Evolutionary conservation across 1,140 invertebrate genomes (phyloP), one percentile per base, ranked within the genome.

Genomic region (Eueides isabella): DNA sequence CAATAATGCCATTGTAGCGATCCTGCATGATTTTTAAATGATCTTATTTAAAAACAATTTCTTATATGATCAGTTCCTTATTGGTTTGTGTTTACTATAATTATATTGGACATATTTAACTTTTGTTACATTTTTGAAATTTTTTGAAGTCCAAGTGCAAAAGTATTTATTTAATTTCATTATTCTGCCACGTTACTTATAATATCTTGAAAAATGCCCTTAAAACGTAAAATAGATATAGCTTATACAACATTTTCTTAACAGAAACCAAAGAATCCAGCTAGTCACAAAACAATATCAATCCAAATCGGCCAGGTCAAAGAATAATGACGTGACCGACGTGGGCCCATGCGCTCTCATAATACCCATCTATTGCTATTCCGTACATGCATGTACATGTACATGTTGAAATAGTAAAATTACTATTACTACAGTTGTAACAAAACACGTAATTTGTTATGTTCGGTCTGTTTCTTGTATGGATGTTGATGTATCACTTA

Each of bases 391-490:
- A 61, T 61, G 28, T 26, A 26, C 48, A 26, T 55, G 23, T 12
- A 55, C 30, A 61, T 69, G 67, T 61, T 31, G 67, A 69, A 69
- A 69, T 69, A 48, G 33, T 61, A 61, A 30, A 48, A 69, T 26
- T 61, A 33, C 67, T 68, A 69, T 61, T 23, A 55, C 48, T 55
- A 55, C 19, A 55, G 48, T 55, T 55, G 48, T 55, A 55, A 23
- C 48, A 61, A 61, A 68, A 55, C 2, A 55, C 48, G 48, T 55
- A 55, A 55, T 23, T 55, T 55, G 48, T 55, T 55, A 55, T 55
- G 48, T 38, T 38, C 23, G 48, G 48, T 55, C n/a, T 12, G 19
- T 55, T 55, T 55, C 7, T 55, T 12, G 16, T 19, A 44, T 44
- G 11, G 23, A 1, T 23, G 9, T 55, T 14, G 35, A 38, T 14